These are phyloP conservation scores for Galaxias olidus DNA, from an alignment of 2,797 vertebrate genomes.

Conservation along the genomic window DNA sequence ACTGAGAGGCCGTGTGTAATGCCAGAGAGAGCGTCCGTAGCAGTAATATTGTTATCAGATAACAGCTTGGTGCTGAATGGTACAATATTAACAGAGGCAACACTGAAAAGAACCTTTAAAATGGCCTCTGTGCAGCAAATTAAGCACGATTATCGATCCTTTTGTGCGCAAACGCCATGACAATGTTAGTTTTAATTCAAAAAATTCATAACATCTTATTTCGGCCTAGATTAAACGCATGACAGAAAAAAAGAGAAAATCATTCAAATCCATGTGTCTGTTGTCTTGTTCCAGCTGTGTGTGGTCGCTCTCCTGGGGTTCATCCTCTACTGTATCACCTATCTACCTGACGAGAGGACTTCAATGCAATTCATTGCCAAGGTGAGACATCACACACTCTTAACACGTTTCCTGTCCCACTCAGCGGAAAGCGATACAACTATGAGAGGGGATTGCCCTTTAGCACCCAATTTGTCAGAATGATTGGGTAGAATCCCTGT, in stretches of 20 bases:
- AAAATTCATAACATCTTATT: conserved; percentile 7
- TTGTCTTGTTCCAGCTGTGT: conserved; percentile 79
- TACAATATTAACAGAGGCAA: conserved; percentile 60
- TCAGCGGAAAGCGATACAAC: background rate
- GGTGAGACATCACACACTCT: conserved; percentile 68
- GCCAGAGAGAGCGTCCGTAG: conserved; percentile 16
- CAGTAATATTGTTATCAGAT: conserved; percentile 70
- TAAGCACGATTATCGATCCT: conserved; percentile 26
- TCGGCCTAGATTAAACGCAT: background rate
- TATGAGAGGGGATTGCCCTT: no score
- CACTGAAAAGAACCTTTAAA: conserved; percentile 32
- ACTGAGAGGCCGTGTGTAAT: conserved; percentile 54
- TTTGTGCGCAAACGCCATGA: background rate
- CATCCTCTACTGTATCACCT: conserved; percentile 86
- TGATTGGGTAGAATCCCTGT: background rate
- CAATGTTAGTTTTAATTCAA: background rate
- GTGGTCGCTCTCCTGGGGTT: conserved; percentile 87
- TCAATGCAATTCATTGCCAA: conserved; percentile 87
- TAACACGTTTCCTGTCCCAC: background rate
- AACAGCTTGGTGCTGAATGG: conserved; percentile 69
- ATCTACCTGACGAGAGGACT: conserved; percentile 87
- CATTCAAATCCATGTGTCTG: conserved; percentile 18
- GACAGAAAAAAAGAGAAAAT: background rate
- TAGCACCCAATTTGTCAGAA: background rate
- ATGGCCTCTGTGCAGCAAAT: conserved; percentile 17